Evolutionary conservation across 2,888 invertebrate species (phyloP), one percentile per base, ranked within the genome.

Genomic region (Cheilosia pagana): DNA sequence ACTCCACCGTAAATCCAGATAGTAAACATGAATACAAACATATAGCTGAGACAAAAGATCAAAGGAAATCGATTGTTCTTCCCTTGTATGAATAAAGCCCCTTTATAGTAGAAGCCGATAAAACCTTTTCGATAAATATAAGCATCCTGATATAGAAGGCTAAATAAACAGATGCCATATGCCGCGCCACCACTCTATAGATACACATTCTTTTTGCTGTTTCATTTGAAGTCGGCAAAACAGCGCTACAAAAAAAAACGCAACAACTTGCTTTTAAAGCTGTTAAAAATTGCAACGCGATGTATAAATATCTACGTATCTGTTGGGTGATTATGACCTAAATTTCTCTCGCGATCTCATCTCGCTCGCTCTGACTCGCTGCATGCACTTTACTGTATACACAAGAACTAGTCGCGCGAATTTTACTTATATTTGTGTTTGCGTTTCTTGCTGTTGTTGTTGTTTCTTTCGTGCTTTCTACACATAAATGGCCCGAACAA

Each of bases 301-400:
- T 67, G 67, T 68, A 68, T 76, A 67, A 67, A 75, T 67, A n/a
- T n/a, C n/a, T n/a, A 55, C 16, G 75, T 79, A 81, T 81, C 68
- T 72, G 78, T 50, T 71, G 65, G 72, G 65, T 77, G 72, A 72
- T 82, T 78, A 78, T 83, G 82, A 83, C 82, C 82, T 83, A 83
- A 83, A 83, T 83, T 83, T 83, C 82, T 63, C 82, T 74, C 52
- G 50, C 39, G 59, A 59, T 82, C 59, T 77, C 81, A 70, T 76
- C 68, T 60, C 62, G 71, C 65, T 77, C 57, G 52, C 74, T 78
- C 21, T 65, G 39, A 23, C 28, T 28, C 28, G 35, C 35, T 62
- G 25, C 57, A 57, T 75, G 71, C 60, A 72, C 53, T 75, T 81
- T 76, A 70, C 12, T 59, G 67, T 62, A 60, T 53, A 53, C 57